Conservation (phyloP, 2,888 invertebrate species). For the Corbicula japonica region DNA sequence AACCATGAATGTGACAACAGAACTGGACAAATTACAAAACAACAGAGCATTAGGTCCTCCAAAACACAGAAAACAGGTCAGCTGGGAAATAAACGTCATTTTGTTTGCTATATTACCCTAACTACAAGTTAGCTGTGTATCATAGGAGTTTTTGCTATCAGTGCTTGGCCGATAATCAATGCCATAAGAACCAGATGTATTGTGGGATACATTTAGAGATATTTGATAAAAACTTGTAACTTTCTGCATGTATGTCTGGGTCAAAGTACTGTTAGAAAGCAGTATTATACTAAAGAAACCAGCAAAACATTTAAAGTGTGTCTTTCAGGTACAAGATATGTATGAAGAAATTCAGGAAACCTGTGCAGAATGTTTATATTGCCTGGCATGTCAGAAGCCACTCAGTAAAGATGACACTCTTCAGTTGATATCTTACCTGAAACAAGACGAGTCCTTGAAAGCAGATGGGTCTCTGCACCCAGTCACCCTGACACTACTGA, state of each 20-base stretch:
- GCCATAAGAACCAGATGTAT: too few species aligned
- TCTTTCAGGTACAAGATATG: constrained; percentile 88
- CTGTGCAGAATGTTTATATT: constrained; percentile 92
- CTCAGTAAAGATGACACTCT: constrained; percentile 92
- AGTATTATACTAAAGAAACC: too few species aligned
- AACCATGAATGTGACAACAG: constrained; percentile 85
- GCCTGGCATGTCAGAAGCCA: constrained; percentile 92
- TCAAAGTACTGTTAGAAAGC: too few species aligned
- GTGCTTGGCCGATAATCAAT: too few species aligned
- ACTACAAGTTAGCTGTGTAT: too few species aligned
- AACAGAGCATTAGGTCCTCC: constrained; percentile 96
- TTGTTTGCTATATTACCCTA: constrained; percentile 11
- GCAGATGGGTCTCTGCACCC: constrained; percentile 92
- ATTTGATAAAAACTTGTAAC: too few species aligned
- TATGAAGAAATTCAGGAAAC: constrained; percentile 92
- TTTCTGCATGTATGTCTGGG: too few species aligned
- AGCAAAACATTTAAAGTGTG: too few species aligned
- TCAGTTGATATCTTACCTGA: constrained; percentile 81
- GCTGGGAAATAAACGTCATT: background rate
- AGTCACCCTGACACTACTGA: constrained; percentile 92
- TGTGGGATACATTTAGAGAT: too few species aligned
- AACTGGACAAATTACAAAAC: constrained; percentile 92
- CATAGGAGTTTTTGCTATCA: too few species aligned
- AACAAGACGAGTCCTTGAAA: constrained; percentile 69
- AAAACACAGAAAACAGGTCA: constrained; percentile 93